Evolutionary conservation across 2,888 invertebrate species (phyloP).

Genomic region (Vandiemenella viatica): DNA sequence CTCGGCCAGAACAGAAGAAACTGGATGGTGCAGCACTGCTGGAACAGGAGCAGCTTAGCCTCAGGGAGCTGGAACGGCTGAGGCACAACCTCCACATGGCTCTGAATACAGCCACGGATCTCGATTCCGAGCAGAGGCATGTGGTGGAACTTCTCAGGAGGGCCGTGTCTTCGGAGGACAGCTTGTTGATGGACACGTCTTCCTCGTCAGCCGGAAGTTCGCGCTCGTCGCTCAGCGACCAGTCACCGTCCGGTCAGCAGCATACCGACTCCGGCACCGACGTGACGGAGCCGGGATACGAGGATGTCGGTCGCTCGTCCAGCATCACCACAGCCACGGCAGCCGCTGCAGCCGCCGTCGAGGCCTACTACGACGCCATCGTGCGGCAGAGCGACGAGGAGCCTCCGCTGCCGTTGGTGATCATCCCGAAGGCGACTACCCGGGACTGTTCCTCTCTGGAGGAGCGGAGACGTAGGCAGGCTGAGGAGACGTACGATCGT

Average conservation of each 20-base stretch:
- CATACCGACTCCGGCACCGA: neutral
- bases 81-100: neutral
- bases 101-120: neutral
- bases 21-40: no score
- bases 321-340: neutral
- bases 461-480: neutral
- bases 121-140: neutral
- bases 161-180: neutral
- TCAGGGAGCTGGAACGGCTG: neutral
- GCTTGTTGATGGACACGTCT: neutral
- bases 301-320: neutral
- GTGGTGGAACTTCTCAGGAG: neutral
- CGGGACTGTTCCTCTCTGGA: neutral
- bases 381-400: slow-evolving; percentile 3
- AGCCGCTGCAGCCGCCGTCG: slow-evolving; percentile 5
- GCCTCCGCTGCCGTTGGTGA: slow-evolving; percentile 1
- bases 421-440: neutral
- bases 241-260: neutral
- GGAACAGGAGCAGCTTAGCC: neutral
- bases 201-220: neutral
- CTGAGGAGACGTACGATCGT: neutral
- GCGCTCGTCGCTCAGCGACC: neutral
- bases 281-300: neutral
- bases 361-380: slow-evolving; percentile 13
- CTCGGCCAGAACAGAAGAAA: no score